phyloP scores from a whole-genome alignment of 23 tunicate genomes.

The Corella eumyota region DNA sequence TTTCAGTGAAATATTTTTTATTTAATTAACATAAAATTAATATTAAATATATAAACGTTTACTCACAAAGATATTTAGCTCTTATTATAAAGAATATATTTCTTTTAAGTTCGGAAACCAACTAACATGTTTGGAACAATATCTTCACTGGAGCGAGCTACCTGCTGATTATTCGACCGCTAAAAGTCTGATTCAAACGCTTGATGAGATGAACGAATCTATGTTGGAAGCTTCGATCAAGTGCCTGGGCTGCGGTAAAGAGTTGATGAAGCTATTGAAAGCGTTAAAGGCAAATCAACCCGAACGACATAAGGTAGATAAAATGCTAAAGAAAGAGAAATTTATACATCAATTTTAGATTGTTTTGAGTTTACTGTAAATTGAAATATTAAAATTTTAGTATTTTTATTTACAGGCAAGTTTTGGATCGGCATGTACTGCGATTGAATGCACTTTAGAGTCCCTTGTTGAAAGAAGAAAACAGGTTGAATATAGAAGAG shows the following conservation, averaged over 20 bases:
- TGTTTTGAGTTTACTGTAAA: neutral
- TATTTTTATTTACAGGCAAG: constrained; percentile 32
- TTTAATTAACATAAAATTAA: too few relatives aligned
- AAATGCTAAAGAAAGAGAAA: too few relatives aligned
- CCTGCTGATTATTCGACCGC: constrained; percentile 69
- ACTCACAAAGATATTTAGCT: neutral
- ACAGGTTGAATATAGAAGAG: constrained; percentile 42
- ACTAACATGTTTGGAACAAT: constrained; percentile 78
- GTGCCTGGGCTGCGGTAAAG: constrained; percentile 28
- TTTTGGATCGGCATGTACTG: constrained; percentile 69
- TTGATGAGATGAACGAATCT: constrained; percentile 46
- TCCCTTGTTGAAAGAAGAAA: constrained; percentile 55
- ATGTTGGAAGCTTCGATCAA: constrained; percentile 48
- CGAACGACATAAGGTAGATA: constrained; percentile 70
- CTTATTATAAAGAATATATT: neutral
- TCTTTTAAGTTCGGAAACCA: constrained; percentile 62
- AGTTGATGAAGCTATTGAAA: constrained; percentile 39
- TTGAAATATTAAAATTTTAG: neutral
- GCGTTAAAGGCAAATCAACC: constrained; percentile 27
- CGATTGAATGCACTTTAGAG: constrained; percentile 71
- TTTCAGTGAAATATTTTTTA: too few relatives aligned
- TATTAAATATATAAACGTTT: neutral
- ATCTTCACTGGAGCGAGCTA: constrained; percentile 66
- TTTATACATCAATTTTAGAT: too few relatives aligned
- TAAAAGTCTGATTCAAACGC: constrained; percentile 47